These are phyloP conservation scores for Centropyge bicolor DNA, from an alignment of 2,797 vertebrate genomes.

Conservation along the genomic window DNA sequence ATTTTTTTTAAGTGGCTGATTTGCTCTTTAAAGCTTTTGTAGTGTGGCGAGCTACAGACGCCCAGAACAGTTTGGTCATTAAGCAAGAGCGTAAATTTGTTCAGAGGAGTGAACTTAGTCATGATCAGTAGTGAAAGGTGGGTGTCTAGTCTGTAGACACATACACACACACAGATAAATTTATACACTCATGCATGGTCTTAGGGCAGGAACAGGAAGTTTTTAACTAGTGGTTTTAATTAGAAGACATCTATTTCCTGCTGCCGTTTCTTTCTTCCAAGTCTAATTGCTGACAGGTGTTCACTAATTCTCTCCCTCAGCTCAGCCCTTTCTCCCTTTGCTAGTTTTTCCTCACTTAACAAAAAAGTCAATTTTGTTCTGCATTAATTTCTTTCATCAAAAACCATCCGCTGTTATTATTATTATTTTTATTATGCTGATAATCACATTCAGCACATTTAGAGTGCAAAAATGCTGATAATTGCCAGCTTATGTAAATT, in stretches of 20 bases:
- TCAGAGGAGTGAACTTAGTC: constrained; percentile 21
- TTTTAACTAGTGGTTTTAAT: constrained; percentile 99
- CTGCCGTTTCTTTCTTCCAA: constrained; percentile 90
- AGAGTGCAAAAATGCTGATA: constrained; percentile 22
- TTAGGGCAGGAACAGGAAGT: constrained; percentile 95
- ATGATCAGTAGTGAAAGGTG: constrained; percentile 63
- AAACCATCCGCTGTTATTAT: neutral
- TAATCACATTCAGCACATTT: neutral
- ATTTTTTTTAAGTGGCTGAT: neutral
- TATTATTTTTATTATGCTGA: neutral
- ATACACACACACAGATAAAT: constrained; percentile 8
- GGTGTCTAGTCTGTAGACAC: constrained; percentile 80
- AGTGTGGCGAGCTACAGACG: constrained; percentile 17
- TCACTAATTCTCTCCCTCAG: constrained; percentile 78
- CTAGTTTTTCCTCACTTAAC: constrained; percentile 36
- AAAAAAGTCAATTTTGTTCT: constrained; percentile 40
- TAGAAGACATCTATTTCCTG: constrained; percentile 99
- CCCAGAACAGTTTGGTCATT: constrained; percentile 44
- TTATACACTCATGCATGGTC: constrained; percentile 78
- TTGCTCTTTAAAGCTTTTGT: neutral
- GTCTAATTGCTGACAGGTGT: constrained; percentile 99
- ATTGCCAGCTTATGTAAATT: constrained; percentile 16
- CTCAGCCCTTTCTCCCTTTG: constrained; percentile 56
- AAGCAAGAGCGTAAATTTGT: constrained; percentile 62
- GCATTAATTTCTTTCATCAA: constrained; percentile 9